phyloP scores from a whole-genome alignment of 1,140 invertebrate species.

The Lasaia peninsularis region DNA sequence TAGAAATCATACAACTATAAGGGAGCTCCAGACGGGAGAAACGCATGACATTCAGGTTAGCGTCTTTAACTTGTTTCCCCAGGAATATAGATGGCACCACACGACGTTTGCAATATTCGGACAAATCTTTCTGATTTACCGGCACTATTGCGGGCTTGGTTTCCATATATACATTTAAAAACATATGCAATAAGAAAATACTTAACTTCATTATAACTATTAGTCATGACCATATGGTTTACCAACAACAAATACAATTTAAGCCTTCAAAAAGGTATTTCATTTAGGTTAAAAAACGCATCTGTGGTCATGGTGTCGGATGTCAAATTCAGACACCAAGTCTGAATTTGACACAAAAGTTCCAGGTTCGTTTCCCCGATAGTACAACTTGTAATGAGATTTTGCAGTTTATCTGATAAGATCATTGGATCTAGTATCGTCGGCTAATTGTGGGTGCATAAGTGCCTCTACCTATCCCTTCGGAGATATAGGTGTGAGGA shows the following conservation, averaged over 20 bases:
- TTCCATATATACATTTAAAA: neutral
- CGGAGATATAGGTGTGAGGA: too few species aligned
- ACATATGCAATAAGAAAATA: neutral
- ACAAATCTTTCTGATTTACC: slow-evolving; percentile 51
- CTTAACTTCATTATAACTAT: neutral
- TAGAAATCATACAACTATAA: slow-evolving; percentile 56
- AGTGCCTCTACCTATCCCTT: too few species aligned
- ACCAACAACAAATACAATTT: neutral
- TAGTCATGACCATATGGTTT: slow-evolving; percentile 23
- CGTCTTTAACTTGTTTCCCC: slow-evolving; percentile 44
- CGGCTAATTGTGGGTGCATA: too few species aligned
- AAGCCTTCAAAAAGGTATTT: too few species aligned
- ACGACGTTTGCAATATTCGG: slow-evolving; percentile 51
- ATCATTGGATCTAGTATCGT: too few species aligned
- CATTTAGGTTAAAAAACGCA: too few species aligned
- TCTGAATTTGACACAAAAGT: too few species aligned
- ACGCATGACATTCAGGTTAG: slow-evolving; percentile 47
- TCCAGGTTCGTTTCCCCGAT: too few species aligned
- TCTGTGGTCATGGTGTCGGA: too few species aligned
- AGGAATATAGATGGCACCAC: slow-evolving; percentile 56
- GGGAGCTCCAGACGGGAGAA: slow-evolving; percentile 51
- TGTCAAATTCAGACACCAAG: too few species aligned
- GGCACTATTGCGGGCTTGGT: neutral
- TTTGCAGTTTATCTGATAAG: too few species aligned
- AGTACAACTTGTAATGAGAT: too few species aligned